phyloP scores from a whole-genome alignment of 2,113 vertebrate genomes.

The Hippocampus comes region DNA sequence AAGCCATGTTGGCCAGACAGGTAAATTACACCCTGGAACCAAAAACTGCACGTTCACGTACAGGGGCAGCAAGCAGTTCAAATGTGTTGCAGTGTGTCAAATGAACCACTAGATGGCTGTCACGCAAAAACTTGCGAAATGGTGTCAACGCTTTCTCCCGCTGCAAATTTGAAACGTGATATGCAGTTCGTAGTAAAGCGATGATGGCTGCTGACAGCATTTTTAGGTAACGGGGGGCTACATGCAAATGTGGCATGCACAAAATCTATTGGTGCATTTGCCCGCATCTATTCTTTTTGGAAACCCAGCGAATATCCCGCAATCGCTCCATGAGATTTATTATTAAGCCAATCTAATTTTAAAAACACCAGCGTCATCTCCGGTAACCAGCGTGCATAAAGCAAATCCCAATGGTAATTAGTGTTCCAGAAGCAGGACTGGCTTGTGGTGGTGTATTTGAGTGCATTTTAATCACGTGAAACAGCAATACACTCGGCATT shows the following conservation, averaged over 20 bases:
- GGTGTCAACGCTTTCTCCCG: not conserved
- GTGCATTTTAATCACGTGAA: not conserved
- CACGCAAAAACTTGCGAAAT: not conserved
- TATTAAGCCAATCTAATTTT: constrained; percentile 10
- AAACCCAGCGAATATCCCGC: not conserved
- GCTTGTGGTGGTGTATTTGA: not conserved
- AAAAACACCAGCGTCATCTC: constrained; percentile 17
- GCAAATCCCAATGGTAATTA: not conserved
- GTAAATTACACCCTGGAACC: constrained; percentile 33
- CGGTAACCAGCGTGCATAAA: constrained; percentile 15
- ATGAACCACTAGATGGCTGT: constrained; percentile 47
- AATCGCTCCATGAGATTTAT: not conserved
- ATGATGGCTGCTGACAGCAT: not conserved
- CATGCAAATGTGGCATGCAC: not conserved
- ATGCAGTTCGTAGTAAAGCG: not conserved
- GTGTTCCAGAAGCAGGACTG: not conserved
- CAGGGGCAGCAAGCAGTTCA: too few relatives aligned
- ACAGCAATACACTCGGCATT: not conserved
- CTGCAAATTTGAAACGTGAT: not conserved
- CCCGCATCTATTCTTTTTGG: not conserved
- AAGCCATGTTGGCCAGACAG: constrained; percentile 28
- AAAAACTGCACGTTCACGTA: not conserved
- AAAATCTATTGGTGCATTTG: not conserved
- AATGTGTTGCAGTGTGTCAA: constrained; percentile 24
- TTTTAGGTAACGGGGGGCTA: not conserved